Evolutionary conservation across 2,888 invertebrate genomes (phyloP), one percentile per base, ranked within the genome.

Genomic region (Boloria euphrosyne): DNA sequence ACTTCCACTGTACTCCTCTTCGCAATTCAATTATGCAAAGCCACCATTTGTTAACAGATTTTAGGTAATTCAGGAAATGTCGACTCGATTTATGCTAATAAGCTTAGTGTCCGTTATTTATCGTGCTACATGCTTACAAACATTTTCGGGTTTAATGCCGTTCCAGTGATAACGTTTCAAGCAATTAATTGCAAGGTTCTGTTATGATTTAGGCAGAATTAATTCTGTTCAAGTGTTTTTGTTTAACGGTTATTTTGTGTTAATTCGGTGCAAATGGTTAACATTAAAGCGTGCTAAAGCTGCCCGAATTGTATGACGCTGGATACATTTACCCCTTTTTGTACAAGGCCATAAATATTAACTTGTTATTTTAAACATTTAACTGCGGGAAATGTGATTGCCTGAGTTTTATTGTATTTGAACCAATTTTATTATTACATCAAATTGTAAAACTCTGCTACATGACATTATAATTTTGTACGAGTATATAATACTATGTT

Each of bases 11-110:
- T 17, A 52, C 52, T 63, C 22, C 50, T 50, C 22, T 58, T 64
- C 64, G 17, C 44, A 64, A 85, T 89, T 89, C 82, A 89, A 89
- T 90, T 90, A 91, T 89, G 90, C 86, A 90, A 87, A 90, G 86
- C 90, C 76, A 80, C 87, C 88, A 91, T 90, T 89, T 87, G 90
- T 90, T 91, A 89, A 87, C 91, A 90, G 90, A 90, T 90, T 90
- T 89, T 81, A 82, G 85, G 87, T 85, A 87, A 87, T 89, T 86
- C 85, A 75, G 84, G 76, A 79, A 84, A 85, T 85, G 87, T 87
- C 82, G 84, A 83, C 79, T 83, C 83, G 83, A 87, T 86, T 86
- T 89, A 90, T 90, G 90, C 77, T 89, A 90, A 90, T 88, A 85
- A 89, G 89, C 87, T 89, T 88, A 89, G 83, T 84, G 83, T 83